These are phyloP conservation scores for Diacarnus erythraeanus DNA, from an alignment of 37 sponge, comb jelly and placozoan genomes.

Conservation along the genomic window DNA sequence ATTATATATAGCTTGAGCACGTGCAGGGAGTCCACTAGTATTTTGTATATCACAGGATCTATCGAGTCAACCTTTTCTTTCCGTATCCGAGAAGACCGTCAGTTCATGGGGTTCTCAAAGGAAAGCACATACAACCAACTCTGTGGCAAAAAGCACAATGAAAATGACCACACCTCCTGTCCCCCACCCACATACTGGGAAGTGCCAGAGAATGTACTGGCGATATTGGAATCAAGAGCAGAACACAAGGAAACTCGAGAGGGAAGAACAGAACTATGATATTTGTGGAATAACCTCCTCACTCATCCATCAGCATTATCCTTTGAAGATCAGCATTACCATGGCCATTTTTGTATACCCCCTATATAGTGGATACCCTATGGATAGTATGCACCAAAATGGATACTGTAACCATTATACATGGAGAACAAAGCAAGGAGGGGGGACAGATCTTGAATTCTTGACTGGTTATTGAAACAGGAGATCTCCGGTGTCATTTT, in stretches of 20 bases:
- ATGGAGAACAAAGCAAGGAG: too few relatives aligned
- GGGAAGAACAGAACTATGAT: neutral
- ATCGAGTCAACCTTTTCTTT: constrained; percentile 90
- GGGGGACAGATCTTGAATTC: too few relatives aligned
- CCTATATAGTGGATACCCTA: too few relatives aligned
- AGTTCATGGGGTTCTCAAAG: constrained; percentile 80
- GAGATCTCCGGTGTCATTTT: too few relatives aligned
- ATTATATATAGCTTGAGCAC: neutral
- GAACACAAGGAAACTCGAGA: neutral
- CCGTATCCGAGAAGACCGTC: constrained; percentile 92
- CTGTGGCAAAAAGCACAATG: constrained; percentile 68
- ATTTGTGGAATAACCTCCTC: too few relatives aligned
- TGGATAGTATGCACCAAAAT: too few relatives aligned
- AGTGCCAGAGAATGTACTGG: neutral
- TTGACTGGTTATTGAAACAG: too few relatives aligned
- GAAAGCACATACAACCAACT: constrained; percentile 86
- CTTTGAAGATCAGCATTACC: too few relatives aligned
- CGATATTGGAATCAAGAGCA: too few relatives aligned
- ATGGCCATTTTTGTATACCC: too few relatives aligned
- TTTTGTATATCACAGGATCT: constrained; percentile 48
- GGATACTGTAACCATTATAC: too few relatives aligned
- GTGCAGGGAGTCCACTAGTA: neutral
- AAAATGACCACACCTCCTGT: constrained; percentile 70
- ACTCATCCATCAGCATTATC: too few relatives aligned
- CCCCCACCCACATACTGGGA: constrained; percentile 71